A percentile compares a stretch with the other conserved stretches of the same genome.
phyloP scores from a whole-genome alignment of 2,888 invertebrate genomes.

The Aporophyla lueneburgensis region DNA sequence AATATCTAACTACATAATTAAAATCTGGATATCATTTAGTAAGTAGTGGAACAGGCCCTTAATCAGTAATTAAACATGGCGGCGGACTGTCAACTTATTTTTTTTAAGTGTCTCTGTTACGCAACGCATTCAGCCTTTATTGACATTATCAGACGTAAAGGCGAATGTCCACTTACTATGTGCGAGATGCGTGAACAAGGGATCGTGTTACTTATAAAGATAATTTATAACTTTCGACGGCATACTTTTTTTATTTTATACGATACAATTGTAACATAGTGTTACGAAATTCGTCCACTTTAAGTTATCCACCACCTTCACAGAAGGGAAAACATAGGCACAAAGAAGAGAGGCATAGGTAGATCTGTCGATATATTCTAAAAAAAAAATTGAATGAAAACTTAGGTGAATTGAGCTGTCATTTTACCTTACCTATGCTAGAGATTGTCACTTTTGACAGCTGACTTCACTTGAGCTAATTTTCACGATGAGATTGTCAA shows the following conservation, averaged over 20 bases:
- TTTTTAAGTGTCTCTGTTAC: constrained; percentile 32
- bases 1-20: constrained; percentile 8
- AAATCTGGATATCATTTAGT: not conserved
- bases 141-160: constrained; percentile 29
- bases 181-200: constrained; percentile 13
- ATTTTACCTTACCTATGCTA: too few species aligned
- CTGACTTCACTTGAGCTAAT: too few species aligned
- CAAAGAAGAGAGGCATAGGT: not conserved
- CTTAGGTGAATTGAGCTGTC: too few species aligned
- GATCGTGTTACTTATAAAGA: constrained; percentile 1
- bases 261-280: not conserved
- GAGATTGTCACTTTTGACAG: too few species aligned
- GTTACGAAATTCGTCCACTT: not conserved
- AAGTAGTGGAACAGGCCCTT: constrained; percentile 31
- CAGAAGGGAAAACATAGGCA: not conserved
- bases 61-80: constrained; percentile 47
- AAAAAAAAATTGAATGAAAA: too few species aligned
- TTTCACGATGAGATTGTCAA: too few species aligned
- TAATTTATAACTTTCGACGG: not conserved
- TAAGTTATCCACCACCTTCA: not conserved
- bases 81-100: constrained; percentile 38
- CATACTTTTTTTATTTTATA: constrained; percentile 1
- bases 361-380: too few species aligned
- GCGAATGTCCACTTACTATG: constrained; percentile 15
- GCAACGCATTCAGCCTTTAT: constrained; percentile 30